Base-by-base conservation (phyloP, 2,113 vertebrate species). In the Indicator maculatus region DNA sequence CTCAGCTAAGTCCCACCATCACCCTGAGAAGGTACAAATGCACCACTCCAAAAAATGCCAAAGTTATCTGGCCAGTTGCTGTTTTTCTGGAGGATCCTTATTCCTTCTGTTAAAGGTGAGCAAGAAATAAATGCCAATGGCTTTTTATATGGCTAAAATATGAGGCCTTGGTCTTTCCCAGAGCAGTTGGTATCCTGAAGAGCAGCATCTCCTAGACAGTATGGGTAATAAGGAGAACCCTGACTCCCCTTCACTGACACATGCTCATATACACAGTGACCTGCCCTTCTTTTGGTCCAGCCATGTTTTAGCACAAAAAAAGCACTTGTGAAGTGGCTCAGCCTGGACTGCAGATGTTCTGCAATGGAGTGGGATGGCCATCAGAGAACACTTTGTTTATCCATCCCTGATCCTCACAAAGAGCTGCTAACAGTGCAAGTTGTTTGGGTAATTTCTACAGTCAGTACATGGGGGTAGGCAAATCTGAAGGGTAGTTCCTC, bases 391-490 rank as follows among this genome's bases (percentile, higher is more conserved):
- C 11, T 79, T 80, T 71, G 28, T 83, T 78, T 86, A 52, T 86
- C 53, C 31, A 9, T 88, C 69, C 33, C 45, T 31, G 11, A 53
- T 63, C 38, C 41, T 88, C 60, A 66, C 16, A 74, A 45, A 70
- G 9, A 33, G 31, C 65, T 89, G 47, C 4, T 4, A 60, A 67
- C 81, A 84, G 28, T 65, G 38, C 33, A 39, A 47, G 19, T 75
- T 55, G 31, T 74, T 71, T 38, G 27, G 9, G 27, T 71, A 78
- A 60, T 52, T 81, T 93, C 41, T 20, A 13, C 33, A 85, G 56
- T 47, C 30, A 56, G 23, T 66, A 55, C 72, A 59, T 21, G 36
- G 52, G 52, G 64, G 70, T 55, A 66, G 20, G 11, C 0, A 0
- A 24, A n/a, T 65, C 44, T 31, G 50, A 79, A 86, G 60, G 41